These are phyloP conservation scores for Edolisoma coerulescens DNA, from an alignment of 2,113 vertebrate genomes.

Conservation along the genomic window DNA sequence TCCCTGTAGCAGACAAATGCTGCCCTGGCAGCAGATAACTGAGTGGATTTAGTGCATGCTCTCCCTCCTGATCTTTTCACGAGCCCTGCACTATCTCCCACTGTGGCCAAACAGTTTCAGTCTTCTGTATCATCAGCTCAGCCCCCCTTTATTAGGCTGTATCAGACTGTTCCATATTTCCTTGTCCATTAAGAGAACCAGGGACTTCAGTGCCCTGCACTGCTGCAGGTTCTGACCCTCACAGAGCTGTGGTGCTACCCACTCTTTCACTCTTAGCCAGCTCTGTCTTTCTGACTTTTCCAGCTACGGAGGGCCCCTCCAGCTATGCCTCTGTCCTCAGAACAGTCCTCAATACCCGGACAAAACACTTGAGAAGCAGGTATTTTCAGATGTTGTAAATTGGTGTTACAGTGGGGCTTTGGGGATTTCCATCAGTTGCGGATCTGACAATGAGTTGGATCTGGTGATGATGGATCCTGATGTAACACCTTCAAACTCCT, in stretches of 20 bases:
- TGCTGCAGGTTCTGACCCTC: not conserved
- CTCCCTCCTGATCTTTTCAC: not conserved
- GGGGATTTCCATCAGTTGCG: not conserved
- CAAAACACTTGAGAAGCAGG: not conserved
- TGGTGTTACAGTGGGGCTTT: not conserved
- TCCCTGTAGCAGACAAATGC: conserved; percentile 3
- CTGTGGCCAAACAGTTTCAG: not conserved
- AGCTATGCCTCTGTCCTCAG: not conserved
- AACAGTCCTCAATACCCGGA: not conserved
- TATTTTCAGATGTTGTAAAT: not conserved
- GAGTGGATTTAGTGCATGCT: conserved; percentile 11
- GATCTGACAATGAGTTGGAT: not conserved
- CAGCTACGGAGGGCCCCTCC: not conserved
- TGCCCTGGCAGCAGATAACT: not conserved
- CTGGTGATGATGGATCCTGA: not conserved
- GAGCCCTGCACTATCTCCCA: not conserved
- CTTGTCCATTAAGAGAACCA: not conserved
- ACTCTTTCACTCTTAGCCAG: not conserved
- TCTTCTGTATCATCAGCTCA: not conserved
- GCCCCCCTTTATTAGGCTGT: not conserved
- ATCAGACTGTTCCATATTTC: not conserved
- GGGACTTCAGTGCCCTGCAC: not conserved
- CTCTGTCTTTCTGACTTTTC: not conserved
- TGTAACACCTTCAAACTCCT: not conserved
- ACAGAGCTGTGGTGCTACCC: not conserved